Conservation (phyloP, 2,797 vertebrate genomes). For the Anas bahamensis region DNA sequence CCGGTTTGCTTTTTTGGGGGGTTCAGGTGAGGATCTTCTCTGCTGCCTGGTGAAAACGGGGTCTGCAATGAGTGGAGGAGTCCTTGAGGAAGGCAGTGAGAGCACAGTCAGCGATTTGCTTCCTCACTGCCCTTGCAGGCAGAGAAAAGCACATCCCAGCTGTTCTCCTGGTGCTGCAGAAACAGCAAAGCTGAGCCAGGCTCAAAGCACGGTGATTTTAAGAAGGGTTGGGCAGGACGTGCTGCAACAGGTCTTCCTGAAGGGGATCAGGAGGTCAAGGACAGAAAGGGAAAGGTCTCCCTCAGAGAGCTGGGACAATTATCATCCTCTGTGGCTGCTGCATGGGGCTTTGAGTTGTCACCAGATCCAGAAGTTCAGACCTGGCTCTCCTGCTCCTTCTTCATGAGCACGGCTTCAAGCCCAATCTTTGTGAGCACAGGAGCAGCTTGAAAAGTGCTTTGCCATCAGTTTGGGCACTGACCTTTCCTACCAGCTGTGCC, state of each 20-base stretch:
- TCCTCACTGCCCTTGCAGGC: not conserved
- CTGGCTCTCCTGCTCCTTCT: not conserved
- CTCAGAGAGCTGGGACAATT: too few species aligned
- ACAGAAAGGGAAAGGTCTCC: not conserved
- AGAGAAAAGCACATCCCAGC: rapidly evolving
- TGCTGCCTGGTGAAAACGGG: not conserved
- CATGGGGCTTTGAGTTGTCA: not conserved
- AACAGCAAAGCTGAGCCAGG: not conserved
- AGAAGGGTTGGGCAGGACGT: not conserved
- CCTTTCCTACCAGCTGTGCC: not conserved
- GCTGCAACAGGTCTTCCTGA: not conserved
- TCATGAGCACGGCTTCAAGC: too few species aligned
- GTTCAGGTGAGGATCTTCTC: not conserved
- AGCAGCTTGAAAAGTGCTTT: not conserved
- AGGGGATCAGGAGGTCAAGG: not conserved
- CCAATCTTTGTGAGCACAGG: too few species aligned
- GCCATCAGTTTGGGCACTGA: too few species aligned
- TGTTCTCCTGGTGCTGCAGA: rapidly evolving
- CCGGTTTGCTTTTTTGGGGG: not conserved
- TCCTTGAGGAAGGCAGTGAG: not conserved
- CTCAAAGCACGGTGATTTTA: not conserved
- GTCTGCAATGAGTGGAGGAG: rapidly evolving
- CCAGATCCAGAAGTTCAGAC: not conserved
- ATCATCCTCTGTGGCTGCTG: not conserved
- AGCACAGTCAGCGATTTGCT: not conserved